Evolutionary conservation across 1,140 invertebrate species (phyloP), one percentile per base, ranked within the genome.

Genomic region (Platorchestia sp.): DNA sequence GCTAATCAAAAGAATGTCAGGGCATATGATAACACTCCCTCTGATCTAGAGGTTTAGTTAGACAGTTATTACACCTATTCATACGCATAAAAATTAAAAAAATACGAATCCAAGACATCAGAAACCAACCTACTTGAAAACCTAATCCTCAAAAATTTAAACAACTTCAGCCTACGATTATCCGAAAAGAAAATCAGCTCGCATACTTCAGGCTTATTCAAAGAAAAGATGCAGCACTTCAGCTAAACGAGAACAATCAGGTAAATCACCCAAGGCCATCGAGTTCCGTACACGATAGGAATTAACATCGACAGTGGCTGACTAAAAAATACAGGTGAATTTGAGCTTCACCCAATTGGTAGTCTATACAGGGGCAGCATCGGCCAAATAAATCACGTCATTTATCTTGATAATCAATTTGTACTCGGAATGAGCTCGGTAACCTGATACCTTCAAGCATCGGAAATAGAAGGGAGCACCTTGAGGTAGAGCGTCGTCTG

Each of bases 341-440:
- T 51, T 19, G 47, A 7, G 47, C 27, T 75, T 75, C 10, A 75
- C 36, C 59, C 59, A 75, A 75, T 75, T 75, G 59, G 59, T 75
- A 75, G 59, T 75, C 59, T 75, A 14, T 27, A 75, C 59, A 3
- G 14, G 59, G 27, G 59, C 59, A 75, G 10, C 27, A 75, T 75
- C 59, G 59, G 59, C 27, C 59, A 75, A 75, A 75, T 75, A 75
- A 75, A 75, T 75, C 7, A 10, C 59, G 59, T 19, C 10, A 75
- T 75, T 75, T 75, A 75, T 75, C 59, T 75, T 75, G 59, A 75
- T 75, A 75, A 75, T 75, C 10, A 75, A 75, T 75, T 75, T 75
- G 59, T 36, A 75, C 27, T 75, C 27, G 1, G 27, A 75, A 75
- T 36, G 59, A 75, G 36, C 59, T 75, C 59, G 27, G 59, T 19